Conservation (phyloP, 1,140 invertebrate genomes). For the Anastrepha obliqua region DNA sequence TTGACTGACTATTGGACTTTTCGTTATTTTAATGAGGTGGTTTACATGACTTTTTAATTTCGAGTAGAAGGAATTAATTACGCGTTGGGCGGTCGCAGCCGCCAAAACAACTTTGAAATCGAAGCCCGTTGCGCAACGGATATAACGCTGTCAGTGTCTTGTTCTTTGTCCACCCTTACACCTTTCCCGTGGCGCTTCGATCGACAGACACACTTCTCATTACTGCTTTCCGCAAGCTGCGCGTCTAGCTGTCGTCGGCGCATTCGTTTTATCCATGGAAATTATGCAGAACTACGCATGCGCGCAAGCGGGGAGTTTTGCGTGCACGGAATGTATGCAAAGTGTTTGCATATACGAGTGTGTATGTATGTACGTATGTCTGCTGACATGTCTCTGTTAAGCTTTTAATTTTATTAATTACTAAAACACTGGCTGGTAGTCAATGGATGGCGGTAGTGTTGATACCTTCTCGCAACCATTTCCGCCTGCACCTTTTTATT, state of each 20-base stretch:
- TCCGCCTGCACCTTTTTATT: conserved; percentile 44
- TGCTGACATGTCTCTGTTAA: conserved; percentile 17
- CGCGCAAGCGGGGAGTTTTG: background rate
- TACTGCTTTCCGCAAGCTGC: background rate
- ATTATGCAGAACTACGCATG: conserved; percentile 14
- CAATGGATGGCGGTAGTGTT: background rate
- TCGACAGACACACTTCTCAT: background rate
- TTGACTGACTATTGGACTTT: conserved; percentile 28
- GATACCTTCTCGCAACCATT: background rate
- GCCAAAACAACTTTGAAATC: conserved; percentile 39
- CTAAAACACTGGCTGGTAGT: conserved; percentile 31
- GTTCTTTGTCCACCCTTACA: background rate
- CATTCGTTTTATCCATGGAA: conserved; percentile 36
- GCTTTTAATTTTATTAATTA: conserved; percentile 53
- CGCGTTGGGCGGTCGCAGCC: conserved; percentile 70
- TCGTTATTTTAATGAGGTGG: conserved; percentile 74
- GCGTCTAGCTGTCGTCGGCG: background rate
- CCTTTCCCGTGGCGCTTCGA: background rate
- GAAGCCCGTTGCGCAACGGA: background rate
- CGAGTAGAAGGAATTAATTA: conserved; percentile 74
- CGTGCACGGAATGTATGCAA: background rate
- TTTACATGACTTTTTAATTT: conserved; percentile 74
- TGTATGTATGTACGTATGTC: background rate
- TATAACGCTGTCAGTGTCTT: background rate
- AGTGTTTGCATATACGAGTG: background rate